phyloP scores from a whole-genome alignment of 2,888 invertebrate genomes.

The Brachycybe producta region DNA sequence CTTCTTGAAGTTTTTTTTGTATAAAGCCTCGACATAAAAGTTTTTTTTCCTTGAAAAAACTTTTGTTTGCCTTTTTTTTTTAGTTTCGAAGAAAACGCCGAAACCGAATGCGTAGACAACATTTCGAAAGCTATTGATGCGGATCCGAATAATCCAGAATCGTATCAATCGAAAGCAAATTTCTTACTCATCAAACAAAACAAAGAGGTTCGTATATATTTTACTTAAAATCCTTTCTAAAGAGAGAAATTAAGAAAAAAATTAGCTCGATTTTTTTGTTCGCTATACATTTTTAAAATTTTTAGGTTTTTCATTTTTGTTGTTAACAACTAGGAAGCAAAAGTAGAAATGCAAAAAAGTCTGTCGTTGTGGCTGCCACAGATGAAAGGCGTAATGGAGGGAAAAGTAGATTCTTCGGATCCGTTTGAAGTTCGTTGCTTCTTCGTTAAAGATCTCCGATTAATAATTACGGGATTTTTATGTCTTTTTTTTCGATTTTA shows the following conservation, averaged over 20 bases:
- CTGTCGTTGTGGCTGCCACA: conserved; percentile 35
- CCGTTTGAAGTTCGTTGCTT: conserved; percentile 26
- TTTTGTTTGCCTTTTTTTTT: conserved; percentile 1
- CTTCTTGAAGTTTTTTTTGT: too few relatives aligned
- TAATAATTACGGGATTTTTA: neutral
- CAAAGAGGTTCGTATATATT: conserved; percentile 26
- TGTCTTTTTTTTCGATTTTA: neutral
- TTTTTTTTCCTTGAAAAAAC: too few relatives aligned
- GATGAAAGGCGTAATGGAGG: conserved; percentile 23
- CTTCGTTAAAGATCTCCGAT: too few relatives aligned
- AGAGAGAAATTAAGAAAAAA: too few relatives aligned
- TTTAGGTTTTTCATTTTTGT: conserved; percentile 13
- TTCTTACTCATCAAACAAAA: conserved; percentile 32
- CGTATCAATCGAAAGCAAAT: conserved; percentile 33
- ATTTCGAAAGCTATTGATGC: conserved; percentile 33
- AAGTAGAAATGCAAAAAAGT: conserved; percentile 30
- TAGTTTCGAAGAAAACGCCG: conserved; percentile 35
- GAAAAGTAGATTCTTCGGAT: conserved; percentile 26
- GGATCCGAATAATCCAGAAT: conserved; percentile 35
- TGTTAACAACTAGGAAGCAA: conserved; percentile 28
- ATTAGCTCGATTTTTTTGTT: too few relatives aligned
- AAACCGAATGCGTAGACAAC: conserved; percentile 30
- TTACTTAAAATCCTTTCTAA: too few relatives aligned
- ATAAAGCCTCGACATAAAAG: too few relatives aligned
- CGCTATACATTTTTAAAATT: too few relatives aligned